phyloP scores from a whole-genome alignment of 2,113 vertebrate species.

The Boleophthalmus pectinirostris region DNA sequence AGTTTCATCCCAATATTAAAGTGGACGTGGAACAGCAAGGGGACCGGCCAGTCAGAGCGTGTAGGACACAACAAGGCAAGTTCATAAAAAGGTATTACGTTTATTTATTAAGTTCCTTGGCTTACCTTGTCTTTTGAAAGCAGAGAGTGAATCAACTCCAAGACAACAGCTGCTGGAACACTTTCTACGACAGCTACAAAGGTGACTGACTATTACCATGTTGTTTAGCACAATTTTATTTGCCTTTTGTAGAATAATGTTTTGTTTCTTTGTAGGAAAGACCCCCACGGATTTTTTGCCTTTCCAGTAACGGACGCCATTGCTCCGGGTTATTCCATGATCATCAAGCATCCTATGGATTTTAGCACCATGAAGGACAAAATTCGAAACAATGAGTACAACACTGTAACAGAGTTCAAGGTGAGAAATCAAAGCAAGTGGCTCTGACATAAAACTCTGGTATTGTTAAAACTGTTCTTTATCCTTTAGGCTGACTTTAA shows the following conservation, averaged over 20 bases:
- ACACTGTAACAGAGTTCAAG: slow-evolving; percentile 98
- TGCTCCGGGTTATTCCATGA: slow-evolving; percentile 96
- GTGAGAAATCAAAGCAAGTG: slow-evolving; percentile 58
- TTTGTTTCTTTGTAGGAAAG: slow-evolving; percentile 81
- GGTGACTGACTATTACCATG: slow-evolving; percentile 69
- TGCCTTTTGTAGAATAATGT: neutral
- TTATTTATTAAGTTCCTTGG: neutral
- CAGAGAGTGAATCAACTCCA: slow-evolving; percentile 91
- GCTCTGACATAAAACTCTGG: neutral
- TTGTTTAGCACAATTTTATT: neutral
- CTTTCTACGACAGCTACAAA: slow-evolving; percentile 93
- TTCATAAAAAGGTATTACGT: neutral
- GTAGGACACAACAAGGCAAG: slow-evolving; percentile 90
- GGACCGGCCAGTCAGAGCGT: slow-evolving; percentile 89
- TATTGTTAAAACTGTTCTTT: slow-evolving; percentile 17
- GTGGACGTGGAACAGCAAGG: slow-evolving; percentile 87
- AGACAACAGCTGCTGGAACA: slow-evolving; percentile 94
- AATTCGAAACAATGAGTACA: slow-evolving; percentile 92
- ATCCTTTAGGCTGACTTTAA: slow-evolving; percentile 93
- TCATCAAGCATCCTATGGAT: slow-evolving; percentile 99
- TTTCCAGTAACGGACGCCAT: slow-evolving; percentile 97
- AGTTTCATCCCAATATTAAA: slow-evolving; percentile 86
- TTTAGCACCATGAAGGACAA: slow-evolving; percentile 99
- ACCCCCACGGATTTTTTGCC: slow-evolving; percentile 95
- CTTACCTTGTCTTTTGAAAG: slow-evolving; percentile 46